phyloP scores from a whole-genome alignment of 2,888 invertebrate species.

The Ypsolopha sequella region DNA sequence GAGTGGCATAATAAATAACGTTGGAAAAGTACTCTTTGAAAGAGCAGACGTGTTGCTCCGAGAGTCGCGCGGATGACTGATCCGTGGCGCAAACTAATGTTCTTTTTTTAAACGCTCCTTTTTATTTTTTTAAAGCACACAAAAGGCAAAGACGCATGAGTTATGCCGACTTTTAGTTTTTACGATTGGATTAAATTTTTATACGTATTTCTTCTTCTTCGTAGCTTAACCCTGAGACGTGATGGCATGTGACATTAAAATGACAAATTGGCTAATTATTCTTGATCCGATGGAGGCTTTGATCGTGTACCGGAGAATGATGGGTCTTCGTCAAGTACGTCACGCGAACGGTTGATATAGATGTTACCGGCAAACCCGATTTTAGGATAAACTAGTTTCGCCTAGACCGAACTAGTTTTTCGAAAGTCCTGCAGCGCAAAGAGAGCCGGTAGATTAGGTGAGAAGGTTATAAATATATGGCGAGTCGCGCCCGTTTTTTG shows the following conservation, averaged over 20 bases:
- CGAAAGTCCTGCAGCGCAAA: no score
- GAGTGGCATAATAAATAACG: constrained; percentile 28
- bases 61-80: constrained; percentile 59
- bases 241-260: constrained; percentile 70
- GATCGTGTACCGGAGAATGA: constrained; percentile 40
- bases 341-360: background rate
- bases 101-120: constrained; percentile 45
- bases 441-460: no score
- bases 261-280: constrained; percentile 70
- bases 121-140: constrained; percentile 56
- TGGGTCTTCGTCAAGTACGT: constrained; percentile 28
- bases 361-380: no score
- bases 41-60: constrained; percentile 49
- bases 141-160: constrained; percentile 59
- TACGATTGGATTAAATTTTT: constrained; percentile 65
- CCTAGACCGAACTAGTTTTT: no score
- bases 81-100: constrained; percentile 61
- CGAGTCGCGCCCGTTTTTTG: no score
- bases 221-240: constrained; percentile 40
- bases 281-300: constrained; percentile 61
- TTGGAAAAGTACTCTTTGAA: constrained; percentile 33
- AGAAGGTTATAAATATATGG: no score
- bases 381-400: no score
- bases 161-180: constrained; percentile 66
- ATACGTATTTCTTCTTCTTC: constrained; percentile 42